Percentiles rank a stretch among this genome's conserved stretches.
Conservation (phyloP, 2,888 invertebrate species). For the Mesorhabditis sp. region DNA sequence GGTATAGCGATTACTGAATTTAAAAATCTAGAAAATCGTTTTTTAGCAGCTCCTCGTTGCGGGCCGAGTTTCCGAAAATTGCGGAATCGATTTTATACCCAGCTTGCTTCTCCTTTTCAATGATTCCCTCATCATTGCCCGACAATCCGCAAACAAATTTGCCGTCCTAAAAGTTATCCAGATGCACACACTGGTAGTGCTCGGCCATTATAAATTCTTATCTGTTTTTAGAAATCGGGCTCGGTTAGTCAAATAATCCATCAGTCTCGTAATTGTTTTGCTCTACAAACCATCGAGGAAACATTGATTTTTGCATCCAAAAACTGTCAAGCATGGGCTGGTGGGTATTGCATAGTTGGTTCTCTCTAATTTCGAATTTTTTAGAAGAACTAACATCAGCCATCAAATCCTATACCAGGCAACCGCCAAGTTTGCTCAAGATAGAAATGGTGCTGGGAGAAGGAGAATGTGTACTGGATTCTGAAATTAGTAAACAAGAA, state of each 20-base stretch:
- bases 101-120: constrained; percentile 1
- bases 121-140: background rate
- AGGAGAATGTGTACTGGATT: background rate
- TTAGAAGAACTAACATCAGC: background rate
- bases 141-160: too few species aligned
- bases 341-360: too few species aligned
- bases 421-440: background rate
- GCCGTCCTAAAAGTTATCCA: too few species aligned
- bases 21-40: background rate
- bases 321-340: too few species aligned
- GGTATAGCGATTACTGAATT: background rate
- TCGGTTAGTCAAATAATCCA: too few species aligned
- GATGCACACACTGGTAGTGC: too few species aligned
- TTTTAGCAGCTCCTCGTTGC: background rate
- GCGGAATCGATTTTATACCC: background rate
- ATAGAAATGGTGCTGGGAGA: background rate
- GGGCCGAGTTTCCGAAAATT: background rate
- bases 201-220: too few species aligned
- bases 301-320: too few species aligned
- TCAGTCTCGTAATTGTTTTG: too few species aligned
- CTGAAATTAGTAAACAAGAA: too few species aligned
- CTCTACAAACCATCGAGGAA: too few species aligned
- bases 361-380: background rate
- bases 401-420: background rate
- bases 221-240: too few species aligned